phyloP scores from a whole-genome alignment of 2,797 vertebrate species.

The Sebastes matsubarae region DNA sequence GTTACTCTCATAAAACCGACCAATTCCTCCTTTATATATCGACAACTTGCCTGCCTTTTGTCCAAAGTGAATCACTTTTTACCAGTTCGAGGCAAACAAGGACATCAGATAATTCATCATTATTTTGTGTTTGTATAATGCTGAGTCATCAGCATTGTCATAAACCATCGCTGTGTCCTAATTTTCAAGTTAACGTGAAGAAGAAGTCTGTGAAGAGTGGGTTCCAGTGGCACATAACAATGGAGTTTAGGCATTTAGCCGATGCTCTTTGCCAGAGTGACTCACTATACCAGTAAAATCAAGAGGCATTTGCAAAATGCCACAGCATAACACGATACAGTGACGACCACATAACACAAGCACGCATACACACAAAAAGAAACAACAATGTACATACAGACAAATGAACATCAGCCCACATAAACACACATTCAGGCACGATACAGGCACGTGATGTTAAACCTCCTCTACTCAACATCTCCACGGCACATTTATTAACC shows the following conservation, averaged over 20 bases:
- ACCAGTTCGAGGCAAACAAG: neutral
- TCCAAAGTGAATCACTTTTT: neutral
- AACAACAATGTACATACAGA: neutral
- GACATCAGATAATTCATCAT: neutral
- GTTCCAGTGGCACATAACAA: neutral
- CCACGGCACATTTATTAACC: slow-evolving; percentile 27
- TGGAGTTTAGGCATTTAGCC: neutral
- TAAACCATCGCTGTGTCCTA: neutral
- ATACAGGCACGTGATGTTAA: neutral
- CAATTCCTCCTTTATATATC: neutral
- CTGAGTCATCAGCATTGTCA: neutral
- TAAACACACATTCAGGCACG: no score
- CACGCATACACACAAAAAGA: neutral
- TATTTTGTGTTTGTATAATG: neutral
- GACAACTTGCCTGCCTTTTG: neutral
- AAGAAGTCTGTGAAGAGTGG: neutral
- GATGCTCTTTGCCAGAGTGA: neutral
- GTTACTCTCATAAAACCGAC: neutral
- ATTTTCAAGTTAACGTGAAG: neutral
- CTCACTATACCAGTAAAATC: neutral
- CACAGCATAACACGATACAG: neutral
- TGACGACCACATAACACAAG: neutral
- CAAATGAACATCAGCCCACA: neutral
- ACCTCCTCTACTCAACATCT: neutral
- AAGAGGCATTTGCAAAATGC: neutral